Evolutionary conservation across 1,140 invertebrate species (phyloP).

Genomic region (Caenorhabditis brenneri): DNA sequence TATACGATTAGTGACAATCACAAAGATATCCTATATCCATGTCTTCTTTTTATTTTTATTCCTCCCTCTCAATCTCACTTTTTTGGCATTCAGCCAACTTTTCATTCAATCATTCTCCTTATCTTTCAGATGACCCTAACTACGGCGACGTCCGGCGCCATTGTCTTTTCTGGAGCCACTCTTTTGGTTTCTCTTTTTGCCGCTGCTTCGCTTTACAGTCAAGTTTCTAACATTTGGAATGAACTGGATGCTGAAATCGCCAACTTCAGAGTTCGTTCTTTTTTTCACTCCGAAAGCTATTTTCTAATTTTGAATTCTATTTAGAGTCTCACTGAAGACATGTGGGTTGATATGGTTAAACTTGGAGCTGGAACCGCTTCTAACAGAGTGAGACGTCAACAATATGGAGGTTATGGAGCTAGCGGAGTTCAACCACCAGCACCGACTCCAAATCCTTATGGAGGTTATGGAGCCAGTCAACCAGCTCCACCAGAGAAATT

Average conservation of each 20-base stretch:
- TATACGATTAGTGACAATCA: conserved; percentile 31
- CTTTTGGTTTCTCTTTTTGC: conserved; percentile 53
- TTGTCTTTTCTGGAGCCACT: conserved; percentile 54
- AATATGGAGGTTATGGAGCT: conserved; percentile 60
- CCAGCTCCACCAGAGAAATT: conserved; percentile 35
- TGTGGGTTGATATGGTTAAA: conserved; percentile 61
- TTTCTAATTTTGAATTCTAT: neutral
- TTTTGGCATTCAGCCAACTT: neutral
- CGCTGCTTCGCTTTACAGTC: conserved; percentile 55
- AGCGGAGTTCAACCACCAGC: conserved; percentile 47
- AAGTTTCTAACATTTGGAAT: conserved; percentile 55
- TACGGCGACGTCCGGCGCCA: conserved; percentile 51
- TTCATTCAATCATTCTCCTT: too few species aligned
- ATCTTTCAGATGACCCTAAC: conserved; percentile 50
- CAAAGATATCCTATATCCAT: conserved; percentile 32
- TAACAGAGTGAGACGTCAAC: conserved; percentile 57
- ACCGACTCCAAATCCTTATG: conserved; percentile 38
- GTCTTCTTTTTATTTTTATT: conserved; percentile 8
- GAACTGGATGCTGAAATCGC: conserved; percentile 58
- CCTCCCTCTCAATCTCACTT: neutral
- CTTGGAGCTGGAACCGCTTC: conserved; percentile 56
- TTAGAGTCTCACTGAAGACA: conserved; percentile 52
- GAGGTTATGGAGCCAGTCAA: conserved; percentile 24
- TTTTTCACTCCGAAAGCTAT: too few species aligned
- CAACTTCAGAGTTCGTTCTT: conserved; percentile 54